Percentiles rank a stretch among this genome's conserved stretches.
Conservation (phyloP, 2,888 invertebrate genomes). For the Shargacucullia verbasci region DNA sequence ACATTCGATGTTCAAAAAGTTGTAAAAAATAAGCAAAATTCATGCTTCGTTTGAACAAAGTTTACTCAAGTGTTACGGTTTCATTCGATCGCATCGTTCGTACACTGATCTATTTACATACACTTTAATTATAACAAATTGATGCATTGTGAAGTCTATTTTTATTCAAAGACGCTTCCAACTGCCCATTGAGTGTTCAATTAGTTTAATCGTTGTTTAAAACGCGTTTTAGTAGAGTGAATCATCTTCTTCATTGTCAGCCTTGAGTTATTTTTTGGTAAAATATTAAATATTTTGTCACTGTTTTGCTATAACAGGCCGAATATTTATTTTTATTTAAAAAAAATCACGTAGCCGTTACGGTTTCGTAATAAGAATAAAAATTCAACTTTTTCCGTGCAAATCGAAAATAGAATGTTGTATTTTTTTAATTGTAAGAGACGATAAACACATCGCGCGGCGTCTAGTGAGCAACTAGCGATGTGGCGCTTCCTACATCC, state of each 20-base stretch:
- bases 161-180: constrained; percentile 46
- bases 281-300: constrained; percentile 7
- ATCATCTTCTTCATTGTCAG: constrained; percentile 14
- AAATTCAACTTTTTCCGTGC: constrained; percentile 19
- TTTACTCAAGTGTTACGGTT: constrained; percentile 45
- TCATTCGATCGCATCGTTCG: constrained; percentile 55
- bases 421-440: constrained; percentile 43
- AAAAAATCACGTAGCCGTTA: not conserved
- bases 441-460: constrained; percentile 55
- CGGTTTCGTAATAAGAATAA: not conserved
- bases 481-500: constrained; percentile 72
- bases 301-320: not conserved
- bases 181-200: constrained; percentile 38
- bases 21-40: constrained; percentile 11
- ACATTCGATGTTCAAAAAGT: constrained; percentile 7
- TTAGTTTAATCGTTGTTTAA: constrained; percentile 39
- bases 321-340: not conserved
- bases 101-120: constrained; percentile 70
- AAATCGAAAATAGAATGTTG: constrained; percentile 35
- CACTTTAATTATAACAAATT: constrained; percentile 69
- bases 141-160: constrained; percentile 64
- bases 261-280: constrained; percentile 35
- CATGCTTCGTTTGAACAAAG: constrained; percentile 38
- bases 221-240: constrained; percentile 32
- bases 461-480: constrained; percentile 68